phyloP scores from a whole-genome alignment of 2,888 invertebrate species.

The Mycogona germanica region DNA sequence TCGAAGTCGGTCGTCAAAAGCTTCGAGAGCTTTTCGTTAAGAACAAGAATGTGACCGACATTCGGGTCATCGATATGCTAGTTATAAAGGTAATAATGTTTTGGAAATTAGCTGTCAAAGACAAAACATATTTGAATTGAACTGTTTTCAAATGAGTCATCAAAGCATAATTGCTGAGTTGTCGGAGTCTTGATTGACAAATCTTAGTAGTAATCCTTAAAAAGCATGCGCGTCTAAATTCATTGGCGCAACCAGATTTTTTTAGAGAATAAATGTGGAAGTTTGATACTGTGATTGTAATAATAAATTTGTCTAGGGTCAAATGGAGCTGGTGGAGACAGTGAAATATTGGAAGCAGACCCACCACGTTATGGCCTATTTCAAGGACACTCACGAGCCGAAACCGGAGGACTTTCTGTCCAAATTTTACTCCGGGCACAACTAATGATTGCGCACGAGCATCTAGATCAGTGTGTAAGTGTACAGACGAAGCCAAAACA shows the following conservation, averaged over 20 bases:
- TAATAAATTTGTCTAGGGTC: conserved; percentile 49
- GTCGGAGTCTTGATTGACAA: too few relatives aligned
- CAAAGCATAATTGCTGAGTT: too few relatives aligned
- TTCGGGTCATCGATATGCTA: conserved; percentile 80
- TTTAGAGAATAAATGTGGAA: too few relatives aligned
- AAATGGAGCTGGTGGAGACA: conserved; percentile 86
- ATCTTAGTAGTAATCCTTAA: not conserved
- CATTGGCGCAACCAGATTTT: too few relatives aligned
- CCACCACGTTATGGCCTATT: conserved; percentile 73
- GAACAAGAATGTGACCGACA: conserved; percentile 63
- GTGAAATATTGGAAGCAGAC: conserved; percentile 81
- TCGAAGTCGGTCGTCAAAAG: conserved; percentile 53
- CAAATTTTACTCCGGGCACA: conserved; percentile 61
- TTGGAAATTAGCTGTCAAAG: not conserved
- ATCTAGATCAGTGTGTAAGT: not conserved
- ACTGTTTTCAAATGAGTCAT: not conserved
- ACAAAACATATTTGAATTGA: not conserved
- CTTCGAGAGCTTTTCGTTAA: conserved; percentile 65
- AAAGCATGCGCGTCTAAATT: too few relatives aligned
- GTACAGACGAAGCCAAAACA: not conserved
- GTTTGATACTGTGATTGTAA: not conserved
- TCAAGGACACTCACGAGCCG: conserved; percentile 67
- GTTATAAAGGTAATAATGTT: conserved; percentile 71
- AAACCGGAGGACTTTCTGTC: conserved; percentile 84
- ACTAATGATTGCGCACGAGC: not conserved